These are phyloP conservation scores for Coelinius sp. DNA, from an alignment of 2,888 invertebrate genomes.

Conservation along the genomic window DNA sequence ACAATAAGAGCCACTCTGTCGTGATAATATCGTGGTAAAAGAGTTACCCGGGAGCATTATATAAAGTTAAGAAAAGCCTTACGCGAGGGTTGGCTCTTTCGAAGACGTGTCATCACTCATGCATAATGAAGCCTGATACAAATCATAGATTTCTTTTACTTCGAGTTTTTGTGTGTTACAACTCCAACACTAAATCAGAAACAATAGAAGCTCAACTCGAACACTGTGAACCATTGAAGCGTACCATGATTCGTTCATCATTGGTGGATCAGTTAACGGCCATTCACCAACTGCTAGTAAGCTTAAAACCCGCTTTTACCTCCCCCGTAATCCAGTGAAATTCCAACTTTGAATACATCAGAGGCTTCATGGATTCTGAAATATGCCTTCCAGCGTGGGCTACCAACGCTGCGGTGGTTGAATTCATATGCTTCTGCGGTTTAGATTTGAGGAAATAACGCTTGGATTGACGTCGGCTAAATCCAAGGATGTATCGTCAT, in stretches of 20 bases:
- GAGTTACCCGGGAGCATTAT: not conserved
- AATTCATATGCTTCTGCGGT: conserved; percentile 23
- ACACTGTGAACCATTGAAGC: not conserved
- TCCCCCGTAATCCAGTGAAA: conserved; percentile 11
- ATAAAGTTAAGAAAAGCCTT: not conserved
- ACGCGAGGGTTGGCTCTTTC: not conserved
- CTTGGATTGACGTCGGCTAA: conserved; percentile 6
- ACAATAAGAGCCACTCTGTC: conserved; percentile 31
- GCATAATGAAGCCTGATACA: not conserved
- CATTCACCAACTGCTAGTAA: conserved; percentile 13
- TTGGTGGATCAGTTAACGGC: conserved; percentile 2
- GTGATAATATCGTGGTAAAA: not conserved
- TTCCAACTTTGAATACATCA: conserved; percentile 15
- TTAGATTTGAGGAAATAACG: conserved; percentile 13
- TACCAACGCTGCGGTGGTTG: conserved; percentile 11
- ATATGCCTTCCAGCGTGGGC: conserved; percentile 17
- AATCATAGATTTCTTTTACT: not conserved
- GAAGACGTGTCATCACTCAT: not conserved
- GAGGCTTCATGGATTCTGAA: conserved; percentile 17
- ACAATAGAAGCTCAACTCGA: not conserved
- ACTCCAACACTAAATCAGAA: not conserved
- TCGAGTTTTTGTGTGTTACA: not conserved
- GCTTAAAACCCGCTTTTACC: conserved; percentile 1
- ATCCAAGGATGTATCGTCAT: not conserved
- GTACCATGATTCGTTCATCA: conserved; percentile 6